phyloP scores from a whole-genome alignment of 2,888 invertebrate species.

The Drosophila neotestacea region DNA sequence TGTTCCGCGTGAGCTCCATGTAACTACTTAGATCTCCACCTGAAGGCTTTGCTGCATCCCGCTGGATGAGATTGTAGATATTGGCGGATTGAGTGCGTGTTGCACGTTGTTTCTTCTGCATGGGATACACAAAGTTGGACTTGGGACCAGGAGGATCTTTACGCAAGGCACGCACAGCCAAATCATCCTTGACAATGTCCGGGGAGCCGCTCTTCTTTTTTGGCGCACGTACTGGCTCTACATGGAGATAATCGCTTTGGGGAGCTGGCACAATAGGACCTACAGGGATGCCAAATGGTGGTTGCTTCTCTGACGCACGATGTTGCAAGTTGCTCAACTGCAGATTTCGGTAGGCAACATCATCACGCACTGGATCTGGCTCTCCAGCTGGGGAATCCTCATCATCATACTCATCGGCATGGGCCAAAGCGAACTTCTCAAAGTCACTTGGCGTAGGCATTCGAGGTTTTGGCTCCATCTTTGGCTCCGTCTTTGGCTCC shows the following conservation, averaged over 20 bases:
- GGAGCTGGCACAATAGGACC: slow-evolving; percentile 93
- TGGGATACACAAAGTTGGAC: slow-evolving; percentile 75
- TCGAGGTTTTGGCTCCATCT: slow-evolving; percentile 59
- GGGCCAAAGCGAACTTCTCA: slow-evolving; percentile 86
- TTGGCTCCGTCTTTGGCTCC: slow-evolving; percentile 4
- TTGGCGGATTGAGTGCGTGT: slow-evolving; percentile 94
- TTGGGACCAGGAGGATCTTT: slow-evolving; percentile 88
- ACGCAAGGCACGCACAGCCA: slow-evolving; percentile 93
- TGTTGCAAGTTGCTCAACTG: slow-evolving; percentile 91
- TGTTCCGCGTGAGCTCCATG: slow-evolving; percentile 86
- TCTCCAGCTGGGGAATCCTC: slow-evolving; percentile 87
- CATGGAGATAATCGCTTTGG: slow-evolving; percentile 93
- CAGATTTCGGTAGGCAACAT: slow-evolving; percentile 93
- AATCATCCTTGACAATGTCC: slow-evolving; percentile 93
- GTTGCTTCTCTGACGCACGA: slow-evolving; percentile 92
- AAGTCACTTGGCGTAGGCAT: slow-evolving; percentile 82
- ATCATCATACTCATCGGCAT: slow-evolving; percentile 87
- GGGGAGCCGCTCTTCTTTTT: slow-evolving; percentile 86
- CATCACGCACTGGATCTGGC: slow-evolving; percentile 93
- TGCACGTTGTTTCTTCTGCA: slow-evolving; percentile 91
- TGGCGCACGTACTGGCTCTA: slow-evolving; percentile 86
- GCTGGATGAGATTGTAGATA: slow-evolving; percentile 91
- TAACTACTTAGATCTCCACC: slow-evolving; percentile 87
- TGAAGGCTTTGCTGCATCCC: slow-evolving; percentile 86
- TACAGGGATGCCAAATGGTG: slow-evolving; percentile 95